A percentile compares a stretch with the other conserved stretches of the same genome.
Evolutionary conservation across 2,113 vertebrate species (phyloP).

Genomic region (Salvator merianae): DNA sequence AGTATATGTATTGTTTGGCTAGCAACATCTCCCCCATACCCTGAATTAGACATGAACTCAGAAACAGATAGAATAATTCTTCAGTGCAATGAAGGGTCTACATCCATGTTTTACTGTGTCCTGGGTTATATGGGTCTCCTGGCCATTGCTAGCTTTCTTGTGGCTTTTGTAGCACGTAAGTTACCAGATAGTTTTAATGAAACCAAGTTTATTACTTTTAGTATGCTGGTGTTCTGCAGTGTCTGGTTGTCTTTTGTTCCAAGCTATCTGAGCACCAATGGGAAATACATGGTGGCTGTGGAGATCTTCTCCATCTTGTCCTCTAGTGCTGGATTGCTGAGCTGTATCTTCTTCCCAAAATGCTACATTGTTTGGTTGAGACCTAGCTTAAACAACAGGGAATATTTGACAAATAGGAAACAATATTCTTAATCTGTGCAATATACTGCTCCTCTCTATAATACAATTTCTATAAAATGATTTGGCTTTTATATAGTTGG

Average conservation of each 20-base stretch:
- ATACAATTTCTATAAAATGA: too few relatives aligned
- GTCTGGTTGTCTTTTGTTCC: background rate
- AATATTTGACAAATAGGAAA: too few relatives aligned
- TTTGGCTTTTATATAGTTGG: too few relatives aligned
- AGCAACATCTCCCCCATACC: background rate
- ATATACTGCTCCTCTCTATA: too few relatives aligned
- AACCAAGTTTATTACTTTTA: slow-evolving; percentile 1
- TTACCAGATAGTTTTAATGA: background rate
- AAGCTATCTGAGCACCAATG: too few relatives aligned
- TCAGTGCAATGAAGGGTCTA: background rate
- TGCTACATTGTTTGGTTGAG: too few relatives aligned
- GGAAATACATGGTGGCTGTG: too few relatives aligned
- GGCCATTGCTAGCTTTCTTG: background rate
- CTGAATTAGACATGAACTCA: background rate
- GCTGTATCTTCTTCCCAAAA: too few relatives aligned
- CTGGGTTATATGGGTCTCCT: background rate
- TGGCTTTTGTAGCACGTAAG: background rate
- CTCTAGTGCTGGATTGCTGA: too few relatives aligned
- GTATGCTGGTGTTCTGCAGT: background rate
- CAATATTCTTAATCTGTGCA: too few relatives aligned
- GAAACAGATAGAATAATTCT: background rate
- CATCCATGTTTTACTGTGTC: background rate
- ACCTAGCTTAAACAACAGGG: too few relatives aligned
- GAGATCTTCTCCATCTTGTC: too few relatives aligned
- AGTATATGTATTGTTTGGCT: background rate